Conservation (phyloP, 2,888 invertebrate species). For the Allygus modestus region DNA sequence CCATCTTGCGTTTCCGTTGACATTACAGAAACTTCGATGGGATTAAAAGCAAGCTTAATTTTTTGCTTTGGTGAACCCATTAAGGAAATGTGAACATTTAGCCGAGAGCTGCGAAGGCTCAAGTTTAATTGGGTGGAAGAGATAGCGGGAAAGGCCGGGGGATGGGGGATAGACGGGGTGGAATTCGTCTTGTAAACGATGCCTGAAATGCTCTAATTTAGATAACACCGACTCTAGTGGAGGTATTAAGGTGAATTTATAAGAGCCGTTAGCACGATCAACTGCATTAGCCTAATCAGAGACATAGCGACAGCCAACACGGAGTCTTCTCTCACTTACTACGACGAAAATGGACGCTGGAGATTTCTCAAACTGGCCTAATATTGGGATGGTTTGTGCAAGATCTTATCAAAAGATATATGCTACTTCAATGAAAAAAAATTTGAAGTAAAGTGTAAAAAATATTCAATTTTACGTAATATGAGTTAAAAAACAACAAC, state of each 20-base stretch:
- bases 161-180: constrained; percentile 33
- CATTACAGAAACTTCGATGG: constrained; percentile 49
- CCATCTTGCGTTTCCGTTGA: constrained; percentile 42
- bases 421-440: no score
- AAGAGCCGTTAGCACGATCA: constrained; percentile 48
- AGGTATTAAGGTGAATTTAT: constrained; percentile 58
- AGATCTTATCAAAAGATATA: no score
- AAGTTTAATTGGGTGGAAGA: constrained; percentile 63
- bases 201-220: constrained; percentile 58
- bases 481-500: no score
- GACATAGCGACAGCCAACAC: background rate
- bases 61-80: constrained; percentile 54
- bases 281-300: constrained; percentile 44
- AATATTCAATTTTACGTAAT: no score
- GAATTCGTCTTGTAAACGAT: constrained; percentile 57
- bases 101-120: constrained; percentile 51
- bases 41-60: constrained; percentile 58
- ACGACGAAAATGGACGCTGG: background rate
- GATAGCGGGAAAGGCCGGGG: constrained; percentile 43
- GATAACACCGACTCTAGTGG: constrained; percentile 55
- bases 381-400: no score
- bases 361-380: no score
- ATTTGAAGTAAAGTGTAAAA: no score
- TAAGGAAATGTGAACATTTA: constrained; percentile 56
- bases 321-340: background rate